A percentile compares a stretch with the other conserved stretches of the same genome.
Evolutionary conservation across 2,888 invertebrate genomes (phyloP).

Genomic region (Tinea trinotella): DNA sequence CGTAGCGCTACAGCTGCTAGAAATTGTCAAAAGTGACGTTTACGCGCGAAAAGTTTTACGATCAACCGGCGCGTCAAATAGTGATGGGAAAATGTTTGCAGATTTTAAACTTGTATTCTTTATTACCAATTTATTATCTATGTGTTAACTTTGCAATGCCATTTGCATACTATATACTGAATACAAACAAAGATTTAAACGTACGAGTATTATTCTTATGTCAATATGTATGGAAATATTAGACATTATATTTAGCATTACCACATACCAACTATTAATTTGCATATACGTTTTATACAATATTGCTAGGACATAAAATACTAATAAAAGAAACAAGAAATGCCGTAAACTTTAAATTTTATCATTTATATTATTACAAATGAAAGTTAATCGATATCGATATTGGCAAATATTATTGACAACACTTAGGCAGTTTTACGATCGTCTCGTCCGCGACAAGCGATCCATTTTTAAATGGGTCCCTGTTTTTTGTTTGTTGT

Average conservation of each 20-base stretch:
- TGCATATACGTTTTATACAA: conserved; percentile 2
- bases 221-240: neutral
- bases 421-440: conserved; percentile 54
- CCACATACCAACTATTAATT: conserved; percentile 9
- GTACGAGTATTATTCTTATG: neutral
- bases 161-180: neutral
- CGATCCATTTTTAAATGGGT: conserved; percentile 65
- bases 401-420: neutral
- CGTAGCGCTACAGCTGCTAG: conserved; percentile 64
- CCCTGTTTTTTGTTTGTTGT: conserved; percentile 29
- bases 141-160: neutral
- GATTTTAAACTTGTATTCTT: neutral
- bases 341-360: neutral
- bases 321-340: conserved; percentile 6
- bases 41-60: conserved; percentile 71
- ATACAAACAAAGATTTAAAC: neutral
- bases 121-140: neutral
- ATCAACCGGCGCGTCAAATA: conserved; percentile 54
- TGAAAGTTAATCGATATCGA: conserved; percentile 10
- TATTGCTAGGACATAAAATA: conserved; percentile 5
- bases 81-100: conserved; percentile 33
- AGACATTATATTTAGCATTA: conserved; percentile 1
- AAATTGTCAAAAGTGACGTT: conserved; percentile 64
- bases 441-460: conserved; percentile 45
- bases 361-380: neutral